These are phyloP conservation scores for Anolis carolinensis DNA, from an alignment of 2,113 vertebrate species.

Conservation along the genomic window DNA sequence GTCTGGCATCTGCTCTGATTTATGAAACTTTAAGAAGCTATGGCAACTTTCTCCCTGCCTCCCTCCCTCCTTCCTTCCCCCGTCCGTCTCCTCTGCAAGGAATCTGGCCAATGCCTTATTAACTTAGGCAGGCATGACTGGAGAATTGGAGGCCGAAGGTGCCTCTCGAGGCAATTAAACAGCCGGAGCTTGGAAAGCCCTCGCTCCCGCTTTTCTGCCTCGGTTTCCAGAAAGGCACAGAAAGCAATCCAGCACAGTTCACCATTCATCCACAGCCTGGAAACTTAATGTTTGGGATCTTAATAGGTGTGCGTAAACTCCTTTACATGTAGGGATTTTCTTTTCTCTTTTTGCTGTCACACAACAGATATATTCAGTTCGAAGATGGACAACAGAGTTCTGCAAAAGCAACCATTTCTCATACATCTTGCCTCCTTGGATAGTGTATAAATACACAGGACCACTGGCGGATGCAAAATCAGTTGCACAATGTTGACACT, in stretches of 20 bases:
- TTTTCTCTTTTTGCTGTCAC: no score
- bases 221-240: background rate
- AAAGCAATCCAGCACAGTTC: background rate
- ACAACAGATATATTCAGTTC: no score
- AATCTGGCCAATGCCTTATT: conserved; percentile 61
- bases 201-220: conserved; percentile 36
- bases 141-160: conserved; percentile 57
- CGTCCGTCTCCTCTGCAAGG: conserved; percentile 44
- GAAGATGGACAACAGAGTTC: no score
- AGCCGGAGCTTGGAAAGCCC: conserved; percentile 57
- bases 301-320: no score
- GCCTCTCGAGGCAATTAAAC: conserved; percentile 55
- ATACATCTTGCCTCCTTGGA: no score
- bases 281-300: background rate
- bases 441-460: no score
- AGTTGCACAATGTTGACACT: no score
- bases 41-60: background rate
- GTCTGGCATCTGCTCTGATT: conserved; percentile 77
- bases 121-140: conserved; percentile 70
- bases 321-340: no score
- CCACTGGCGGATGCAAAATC: no score
- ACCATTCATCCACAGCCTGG: background rate
- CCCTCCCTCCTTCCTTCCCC: background rate
- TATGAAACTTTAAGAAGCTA: conserved; percentile 63
- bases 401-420: no score